Conservation (phyloP, 1,140 invertebrate species). For the Sycophila sp. region DNA sequence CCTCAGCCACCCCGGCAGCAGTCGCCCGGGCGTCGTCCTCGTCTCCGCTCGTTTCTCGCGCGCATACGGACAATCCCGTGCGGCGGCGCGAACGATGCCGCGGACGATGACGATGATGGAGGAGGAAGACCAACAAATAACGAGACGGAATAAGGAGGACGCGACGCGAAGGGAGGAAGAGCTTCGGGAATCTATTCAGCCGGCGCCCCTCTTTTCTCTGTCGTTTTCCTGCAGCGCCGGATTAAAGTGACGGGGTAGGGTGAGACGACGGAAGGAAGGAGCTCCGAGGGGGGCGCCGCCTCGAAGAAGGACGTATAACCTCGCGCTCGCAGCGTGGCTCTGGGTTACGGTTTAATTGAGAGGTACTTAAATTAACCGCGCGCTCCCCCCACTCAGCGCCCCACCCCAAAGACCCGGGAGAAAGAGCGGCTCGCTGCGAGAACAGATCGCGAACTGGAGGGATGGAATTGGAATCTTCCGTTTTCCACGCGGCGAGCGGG, state of each 20-base stretch:
- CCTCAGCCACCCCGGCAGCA: background rate
- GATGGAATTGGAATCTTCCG: slow-evolving; percentile 28
- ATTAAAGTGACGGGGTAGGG: slow-evolving; percentile 18
- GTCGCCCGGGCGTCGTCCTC: slow-evolving; percentile 15
- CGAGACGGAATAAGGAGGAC: slow-evolving; percentile 24
- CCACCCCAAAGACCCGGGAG: too few species aligned
- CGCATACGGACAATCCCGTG: background rate
- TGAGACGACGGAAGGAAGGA: background rate
- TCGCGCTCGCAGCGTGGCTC: slow-evolving; percentile 5
- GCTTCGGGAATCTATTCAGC: slow-evolving; percentile 22
- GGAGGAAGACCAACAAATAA: slow-evolving; percentile 31
- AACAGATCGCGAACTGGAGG: background rate
- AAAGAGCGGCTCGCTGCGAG: background rate
- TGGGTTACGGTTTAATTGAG: slow-evolving; percentile 39
- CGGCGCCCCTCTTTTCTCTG: background rate
- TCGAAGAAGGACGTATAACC: slow-evolving; percentile 7
- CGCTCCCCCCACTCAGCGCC: too few species aligned
- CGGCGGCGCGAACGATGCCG: slow-evolving; percentile 7
- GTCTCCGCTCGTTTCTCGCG: background rate
- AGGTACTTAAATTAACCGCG: slow-evolving; percentile 35
- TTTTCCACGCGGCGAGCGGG: background rate
- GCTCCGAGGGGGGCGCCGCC: background rate
- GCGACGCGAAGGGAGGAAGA: background rate
- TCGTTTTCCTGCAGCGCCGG: background rate
- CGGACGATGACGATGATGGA: slow-evolving; percentile 17